A percentile compares a stretch with the other conserved stretches of the same genome.
Evolutionary conservation across 2,797 vertebrate genomes (phyloP).

Genomic region (Cygnus olor): DNA sequence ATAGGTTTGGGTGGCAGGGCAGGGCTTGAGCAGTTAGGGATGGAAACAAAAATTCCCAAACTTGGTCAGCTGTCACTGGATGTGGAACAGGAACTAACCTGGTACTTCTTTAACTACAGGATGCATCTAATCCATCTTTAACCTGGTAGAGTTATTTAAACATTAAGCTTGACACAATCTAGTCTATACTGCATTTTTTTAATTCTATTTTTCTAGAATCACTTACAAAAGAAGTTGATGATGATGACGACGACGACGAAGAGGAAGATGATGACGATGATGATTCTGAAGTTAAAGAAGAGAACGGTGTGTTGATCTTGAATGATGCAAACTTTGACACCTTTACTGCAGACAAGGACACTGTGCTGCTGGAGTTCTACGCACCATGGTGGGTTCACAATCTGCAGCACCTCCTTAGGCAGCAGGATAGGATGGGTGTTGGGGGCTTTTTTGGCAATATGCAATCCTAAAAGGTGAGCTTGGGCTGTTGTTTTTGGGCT

Average conservation of each 20-base stretch:
- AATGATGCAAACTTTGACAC: slow-evolving; percentile 90
- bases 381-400: slow-evolving; percentile 89
- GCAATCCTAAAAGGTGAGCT: background rate
- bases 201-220: slow-evolving; percentile 43
- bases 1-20: background rate
- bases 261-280: slow-evolving; percentile 81
- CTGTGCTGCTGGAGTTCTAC: slow-evolving; percentile 94
- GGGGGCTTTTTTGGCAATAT: background rate
- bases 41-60: background rate
- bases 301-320: slow-evolving; percentile 91
- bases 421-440: background rate
- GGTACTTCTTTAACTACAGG: background rate
- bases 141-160: background rate
- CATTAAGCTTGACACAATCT: background rate
- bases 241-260: slow-evolving; percentile 70
- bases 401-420: fast-evolving
- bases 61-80: background rate
- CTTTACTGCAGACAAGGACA: slow-evolving; percentile 93
- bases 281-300: slow-evolving; percentile 89
- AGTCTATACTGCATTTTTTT: background rate
- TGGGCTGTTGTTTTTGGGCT: background rate
- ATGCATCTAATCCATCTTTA: background rate
- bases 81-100: background rate
- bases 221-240: slow-evolving; percentile 57
- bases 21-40: background rate